phyloP scores from a whole-genome alignment of 2,797 vertebrate species.

The Acomys russatus region DNA sequence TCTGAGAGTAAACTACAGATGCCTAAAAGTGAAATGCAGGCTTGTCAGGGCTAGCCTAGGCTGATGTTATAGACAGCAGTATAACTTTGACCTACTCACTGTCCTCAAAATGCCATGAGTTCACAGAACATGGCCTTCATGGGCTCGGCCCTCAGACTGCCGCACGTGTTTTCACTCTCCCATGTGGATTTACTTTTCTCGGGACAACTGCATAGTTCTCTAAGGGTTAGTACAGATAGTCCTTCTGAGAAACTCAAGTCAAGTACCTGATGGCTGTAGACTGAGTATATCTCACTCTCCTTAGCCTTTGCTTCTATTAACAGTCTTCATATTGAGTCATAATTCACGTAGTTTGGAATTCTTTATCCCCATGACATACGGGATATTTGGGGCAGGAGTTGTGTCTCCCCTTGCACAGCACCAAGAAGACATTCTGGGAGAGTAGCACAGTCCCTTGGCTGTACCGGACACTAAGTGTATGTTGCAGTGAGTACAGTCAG shows the following conservation, averaged over 20 bases:
- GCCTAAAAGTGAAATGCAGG: not conserved
- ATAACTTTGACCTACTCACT: not conserved
- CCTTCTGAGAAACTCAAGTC: slow-evolving; percentile 28
- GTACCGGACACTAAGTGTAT: not conserved
- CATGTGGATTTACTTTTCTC: slow-evolving; percentile 33
- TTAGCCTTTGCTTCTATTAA: slow-evolving; percentile 37
- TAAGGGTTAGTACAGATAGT: slow-evolving; percentile 36
- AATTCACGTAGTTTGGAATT: slow-evolving; percentile 15
- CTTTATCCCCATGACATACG: slow-evolving; percentile 15
- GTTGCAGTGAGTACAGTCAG: not conserved
- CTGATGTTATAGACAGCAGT: not conserved
- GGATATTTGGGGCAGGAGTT: slow-evolving; percentile 2
- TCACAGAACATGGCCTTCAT: not conserved
- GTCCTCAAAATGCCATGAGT: not conserved
- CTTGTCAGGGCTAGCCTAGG: not conserved
- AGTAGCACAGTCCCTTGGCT: not conserved
- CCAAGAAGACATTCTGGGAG: not conserved
- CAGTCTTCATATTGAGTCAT: not conserved
- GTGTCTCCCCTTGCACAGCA: not conserved
- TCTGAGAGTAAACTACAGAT: slow-evolving; percentile 18
- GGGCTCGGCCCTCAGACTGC: not conserved
- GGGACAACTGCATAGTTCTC: slow-evolving; percentile 21
- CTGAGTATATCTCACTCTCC: not conserved
- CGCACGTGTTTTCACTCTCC: not conserved
- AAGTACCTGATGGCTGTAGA: not conserved